phyloP scores from a whole-genome alignment of 2,888 invertebrate species.

The Alsophila aescularia region DNA sequence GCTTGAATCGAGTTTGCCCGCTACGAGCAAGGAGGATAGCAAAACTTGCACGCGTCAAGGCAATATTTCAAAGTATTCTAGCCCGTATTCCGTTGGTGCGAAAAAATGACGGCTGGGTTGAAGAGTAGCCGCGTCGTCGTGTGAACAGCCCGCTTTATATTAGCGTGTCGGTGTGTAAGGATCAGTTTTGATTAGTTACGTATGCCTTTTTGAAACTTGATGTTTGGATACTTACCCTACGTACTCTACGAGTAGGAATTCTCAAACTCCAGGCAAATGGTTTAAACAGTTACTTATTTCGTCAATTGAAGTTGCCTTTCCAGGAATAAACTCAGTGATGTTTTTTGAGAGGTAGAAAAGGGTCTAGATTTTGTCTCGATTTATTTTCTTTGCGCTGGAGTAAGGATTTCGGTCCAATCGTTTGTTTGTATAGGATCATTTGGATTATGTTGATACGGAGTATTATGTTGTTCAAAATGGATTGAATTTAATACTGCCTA shows the following conservation, averaged over 20 bases:
- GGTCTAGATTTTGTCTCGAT: constrained; percentile 37
- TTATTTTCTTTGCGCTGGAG: constrained; percentile 41
- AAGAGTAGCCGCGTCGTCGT: constrained; percentile 31
- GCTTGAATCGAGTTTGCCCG: constrained; percentile 30
- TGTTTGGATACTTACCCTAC: constrained; percentile 2
- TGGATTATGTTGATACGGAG: constrained; percentile 39
- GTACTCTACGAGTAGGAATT: background rate
- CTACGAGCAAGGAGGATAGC: constrained; percentile 26
- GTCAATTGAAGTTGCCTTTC: constrained; percentile 5
- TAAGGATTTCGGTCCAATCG: constrained; percentile 34
- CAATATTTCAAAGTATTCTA: constrained; percentile 55
- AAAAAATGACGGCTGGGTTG: constrained; percentile 46
- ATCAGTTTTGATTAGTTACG: constrained; percentile 33
- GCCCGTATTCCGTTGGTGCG: constrained; percentile 52
- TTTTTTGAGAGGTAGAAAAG: constrained; percentile 15
- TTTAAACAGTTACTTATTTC: background rate
- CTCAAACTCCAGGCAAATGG: background rate
- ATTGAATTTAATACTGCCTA: constrained; percentile 15
- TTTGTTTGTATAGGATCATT: constrained; percentile 50
- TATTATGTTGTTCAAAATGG: constrained; percentile 26
- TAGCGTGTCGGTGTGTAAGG: constrained; percentile 39
- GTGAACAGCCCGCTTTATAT: constrained; percentile 40
- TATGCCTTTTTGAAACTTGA: constrained; percentile 4
- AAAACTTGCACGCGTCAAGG: constrained; percentile 49
- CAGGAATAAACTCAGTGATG: background rate